Percentiles rank a stretch among this genome's conserved stretches.
Conservation (phyloP, 2,113 vertebrate genomes). For the Cepphus grylle region DNA sequence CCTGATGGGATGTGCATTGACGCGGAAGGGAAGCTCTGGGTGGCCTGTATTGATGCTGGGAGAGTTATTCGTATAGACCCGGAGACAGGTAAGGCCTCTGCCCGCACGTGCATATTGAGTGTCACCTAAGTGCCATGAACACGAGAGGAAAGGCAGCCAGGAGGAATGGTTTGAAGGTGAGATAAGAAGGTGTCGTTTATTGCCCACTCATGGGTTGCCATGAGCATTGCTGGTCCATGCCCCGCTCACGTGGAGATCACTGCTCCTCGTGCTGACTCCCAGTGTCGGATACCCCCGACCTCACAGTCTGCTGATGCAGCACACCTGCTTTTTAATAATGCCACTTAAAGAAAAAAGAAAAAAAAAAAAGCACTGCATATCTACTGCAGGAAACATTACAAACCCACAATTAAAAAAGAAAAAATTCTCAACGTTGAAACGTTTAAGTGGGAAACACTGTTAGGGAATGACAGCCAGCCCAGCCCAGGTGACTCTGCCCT, state of each 20-base stretch:
- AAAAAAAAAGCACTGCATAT: too few relatives aligned
- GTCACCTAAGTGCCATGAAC: rapidly evolving
- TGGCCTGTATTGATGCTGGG: slow-evolving; percentile 84
- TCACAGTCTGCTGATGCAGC: rapidly evolving
- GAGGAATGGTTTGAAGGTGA: neutral
- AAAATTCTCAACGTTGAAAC: neutral
- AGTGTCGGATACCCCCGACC: rapidly evolving
- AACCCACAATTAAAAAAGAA: neutral
- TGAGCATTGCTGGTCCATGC: rapidly evolving
- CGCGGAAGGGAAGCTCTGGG: slow-evolving; percentile 81
- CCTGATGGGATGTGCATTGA: slow-evolving; percentile 88
- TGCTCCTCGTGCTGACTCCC: neutral
- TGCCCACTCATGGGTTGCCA: neutral
- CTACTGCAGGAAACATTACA: neutral
- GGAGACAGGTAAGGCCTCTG: slow-evolving; percentile 73
- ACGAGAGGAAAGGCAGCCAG: neutral
- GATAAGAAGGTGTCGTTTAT: neutral
- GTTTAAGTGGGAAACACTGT: neutral
- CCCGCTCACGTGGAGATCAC: rapidly evolving
- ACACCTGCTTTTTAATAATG: neutral
- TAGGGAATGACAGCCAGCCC: neutral
- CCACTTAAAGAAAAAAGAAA: neutral
- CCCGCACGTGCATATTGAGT: neutral
- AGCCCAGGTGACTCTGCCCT: neutral
- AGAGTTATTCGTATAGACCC: slow-evolving; percentile 83